phyloP scores from a whole-genome alignment of 2,113 vertebrate species.

The Varanus salvator region DNA sequence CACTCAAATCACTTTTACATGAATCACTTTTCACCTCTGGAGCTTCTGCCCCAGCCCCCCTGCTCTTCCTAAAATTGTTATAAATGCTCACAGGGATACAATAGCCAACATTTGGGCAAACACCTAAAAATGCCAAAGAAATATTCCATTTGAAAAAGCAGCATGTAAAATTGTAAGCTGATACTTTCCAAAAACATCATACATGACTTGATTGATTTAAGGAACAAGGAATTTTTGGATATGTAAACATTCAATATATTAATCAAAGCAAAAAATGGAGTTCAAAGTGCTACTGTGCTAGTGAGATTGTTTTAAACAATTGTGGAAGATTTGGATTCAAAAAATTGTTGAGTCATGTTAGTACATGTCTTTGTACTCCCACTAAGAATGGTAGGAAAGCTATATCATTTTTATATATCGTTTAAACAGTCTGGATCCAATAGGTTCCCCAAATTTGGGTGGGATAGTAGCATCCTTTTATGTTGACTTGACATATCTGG shows the following conservation, averaged over 20 bases:
- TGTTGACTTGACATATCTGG: conserved; percentile 55
- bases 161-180: conserved; percentile 59
- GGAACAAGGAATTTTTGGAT: conserved; percentile 36
- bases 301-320: conserved; percentile 28
- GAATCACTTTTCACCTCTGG: conserved; percentile 67
- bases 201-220: conserved; percentile 62
- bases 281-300: conserved; percentile 66
- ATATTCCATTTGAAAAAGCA: conserved; percentile 75
- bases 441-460: conserved; percentile 55
- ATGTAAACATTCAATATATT: conserved; percentile 25
- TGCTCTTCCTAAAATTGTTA: conserved; percentile 69
- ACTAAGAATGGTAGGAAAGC: conserved; percentile 23
- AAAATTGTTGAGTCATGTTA: conserved; percentile 40
- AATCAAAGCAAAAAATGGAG: conserved; percentile 64
- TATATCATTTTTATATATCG: conserved; percentile 39
- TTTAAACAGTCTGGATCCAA: conserved; percentile 58
- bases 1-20: conserved; percentile 79
- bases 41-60: conserved; percentile 54
- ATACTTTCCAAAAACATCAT: conserved; percentile 59
- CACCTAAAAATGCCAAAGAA: conserved; percentile 91
- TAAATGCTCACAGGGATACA: conserved; percentile 75
- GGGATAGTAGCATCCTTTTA: conserved; percentile 55
- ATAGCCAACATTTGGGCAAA: conserved; percentile 77
- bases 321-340: conserved; percentile 25
- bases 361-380: conserved; percentile 48